Base-by-base conservation (phyloP, 2,797 vertebrate species). In the Hypotaenidia philippensis region DNA sequence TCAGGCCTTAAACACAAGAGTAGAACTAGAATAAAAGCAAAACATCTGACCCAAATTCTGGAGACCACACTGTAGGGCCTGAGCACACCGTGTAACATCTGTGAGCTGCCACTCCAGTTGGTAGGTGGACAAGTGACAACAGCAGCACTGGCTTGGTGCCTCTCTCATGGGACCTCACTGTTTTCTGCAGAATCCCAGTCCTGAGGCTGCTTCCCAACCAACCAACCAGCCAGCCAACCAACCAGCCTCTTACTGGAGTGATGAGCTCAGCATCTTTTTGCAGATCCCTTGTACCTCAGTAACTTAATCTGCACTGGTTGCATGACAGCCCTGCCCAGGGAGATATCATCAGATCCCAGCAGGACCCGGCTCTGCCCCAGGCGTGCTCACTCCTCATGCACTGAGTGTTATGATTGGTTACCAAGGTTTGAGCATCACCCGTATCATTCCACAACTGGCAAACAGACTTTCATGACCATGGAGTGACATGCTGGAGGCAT, bases 401-500 rank as follows among this genome's bases (percentile, higher is more conserved):
- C 15, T 1, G 7, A 5, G 11, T 4, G 3, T 20, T 4, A 0
- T 7, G 3, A 11, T 1, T 40, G 6, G 16, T 21, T 17, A 11
- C 13, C 8, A 32, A 5, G 63, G 38, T 6, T 55, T 38, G 6
- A 41, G 49, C 57, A 47, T 32, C n/a, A 10, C 44, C 38, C n/a
- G 10, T 5, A 49, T 27, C 8, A 9, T 13, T 44, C 44, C 27
- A 21, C 27, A n/a, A 4, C 19, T 4, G 49, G 17, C 16, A 56
- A 19, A 36, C 7, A 55, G 57, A 10, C 44, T 7, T 10, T 36
- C 17, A 10, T 13, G 16, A 19, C 47, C 63, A 2, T 1, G 25
- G 40, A 61, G 26, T 17, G 52, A 31, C 36, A 49, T 52, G 16
- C 10, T 5, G 53, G 32, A 68, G 21, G 15, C 11, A 9, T 4